Evolutionary conservation across 1,140 invertebrate genomes (phyloP), one percentile per base, ranked within the genome.

Genomic region (Cydia splendana): DNA sequence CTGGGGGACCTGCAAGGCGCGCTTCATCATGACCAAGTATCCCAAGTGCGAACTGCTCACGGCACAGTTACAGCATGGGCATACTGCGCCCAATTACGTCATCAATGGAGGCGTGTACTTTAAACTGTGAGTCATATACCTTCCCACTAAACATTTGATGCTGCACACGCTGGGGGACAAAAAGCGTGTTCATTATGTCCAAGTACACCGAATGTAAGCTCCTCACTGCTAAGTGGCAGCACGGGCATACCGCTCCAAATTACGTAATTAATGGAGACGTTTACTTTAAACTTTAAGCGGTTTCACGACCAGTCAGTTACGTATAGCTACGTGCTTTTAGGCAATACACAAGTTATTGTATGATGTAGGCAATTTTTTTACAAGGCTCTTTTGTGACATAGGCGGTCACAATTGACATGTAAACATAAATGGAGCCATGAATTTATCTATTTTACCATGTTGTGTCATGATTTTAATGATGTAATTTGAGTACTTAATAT

Each of bases 21-120:
- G 74, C 13, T 75, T 75, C 34, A 75, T 75, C 74, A 75, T 65
- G 53, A 57, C 74, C 24, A 75, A 71, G 34, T 20, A 38, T 38
- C 67, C 67, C 3, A 2, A 20, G 5, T 42, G 67, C n/a, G 34
- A 71, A 15, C 67, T 71, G 67, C 67, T 71, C 12, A 71, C 67
- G 4, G 67, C 67, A 2, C 67, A 71, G 30, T 30, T 71, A 30
- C 5, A 71, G n/a, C 67, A 71, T 6, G 67, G 15, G 0, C 67
- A 71, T 12, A 71, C 15, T 6, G 38, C 34, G 4, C 67, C 67
- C 6, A 71, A 71, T 13, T 71, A 38, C 34, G 30, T 71, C 67
- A 71, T 71, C 13, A 71, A 71, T 42, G 67, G 67, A 18, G 67
- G 67, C n/a, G n/a, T 71, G 15, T 71, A 71, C 34, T 38, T 71